Conservation (phyloP, 2,113 vertebrate genomes). For the Pyrgilauda ruficollis region DNA sequence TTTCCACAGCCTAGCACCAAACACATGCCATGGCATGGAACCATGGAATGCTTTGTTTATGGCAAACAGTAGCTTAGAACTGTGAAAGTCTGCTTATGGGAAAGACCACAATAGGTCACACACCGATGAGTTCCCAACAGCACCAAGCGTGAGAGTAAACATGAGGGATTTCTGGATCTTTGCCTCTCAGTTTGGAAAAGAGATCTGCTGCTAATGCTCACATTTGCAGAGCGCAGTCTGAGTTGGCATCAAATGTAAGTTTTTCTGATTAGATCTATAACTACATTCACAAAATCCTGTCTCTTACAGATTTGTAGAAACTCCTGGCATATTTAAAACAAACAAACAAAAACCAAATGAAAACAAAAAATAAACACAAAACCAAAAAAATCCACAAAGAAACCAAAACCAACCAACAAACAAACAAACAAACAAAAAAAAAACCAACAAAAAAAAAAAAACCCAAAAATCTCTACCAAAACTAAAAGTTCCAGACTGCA, state of each 20-base stretch:
- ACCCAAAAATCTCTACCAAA: no score
- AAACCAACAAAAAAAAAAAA: no score
- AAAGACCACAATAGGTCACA: background rate
- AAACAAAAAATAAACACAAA: no score
- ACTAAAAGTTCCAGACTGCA: background rate
- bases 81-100: background rate
- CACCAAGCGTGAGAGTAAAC: background rate
- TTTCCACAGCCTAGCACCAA: background rate
- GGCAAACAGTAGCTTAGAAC: background rate
- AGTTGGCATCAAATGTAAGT: fast-evolving
- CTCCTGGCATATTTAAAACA: background rate
- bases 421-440: no score
- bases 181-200: background rate
- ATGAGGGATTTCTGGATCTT: background rate
- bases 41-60: background rate
- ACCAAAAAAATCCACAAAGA: no score
- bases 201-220: background rate
- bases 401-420: no score
- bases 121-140: background rate
- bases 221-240: fast-evolving
- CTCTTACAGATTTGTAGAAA: background rate
- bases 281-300: background rate
- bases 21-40: background rate
- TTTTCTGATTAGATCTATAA: background rate
- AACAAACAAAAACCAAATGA: no score